Conservation (phyloP, 1,140 invertebrate genomes). For the Orussus abietinus region DNA sequence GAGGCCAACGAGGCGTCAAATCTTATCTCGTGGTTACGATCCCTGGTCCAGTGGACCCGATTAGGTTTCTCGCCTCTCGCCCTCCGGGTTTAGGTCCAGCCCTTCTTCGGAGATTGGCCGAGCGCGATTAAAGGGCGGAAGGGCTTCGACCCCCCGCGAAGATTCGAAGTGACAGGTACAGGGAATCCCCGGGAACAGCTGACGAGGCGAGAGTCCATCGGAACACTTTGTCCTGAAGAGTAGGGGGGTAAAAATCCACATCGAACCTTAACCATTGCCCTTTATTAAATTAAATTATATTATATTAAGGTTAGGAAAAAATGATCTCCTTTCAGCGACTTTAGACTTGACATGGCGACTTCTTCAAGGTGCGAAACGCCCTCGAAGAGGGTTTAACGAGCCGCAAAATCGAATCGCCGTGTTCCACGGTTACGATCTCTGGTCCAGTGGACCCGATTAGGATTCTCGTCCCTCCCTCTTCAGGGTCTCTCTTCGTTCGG, state of each 20-base stretch:
- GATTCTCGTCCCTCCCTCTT: conserved; percentile 22
- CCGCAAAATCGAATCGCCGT: conserved; percentile 47
- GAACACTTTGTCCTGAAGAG: no score
- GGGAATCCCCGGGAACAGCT: conserved; percentile 29
- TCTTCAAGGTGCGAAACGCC: no score
- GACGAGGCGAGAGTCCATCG: no score
- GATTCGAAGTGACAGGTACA: conserved; percentile 33
- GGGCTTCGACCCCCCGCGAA: conserved; percentile 25
- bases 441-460: conserved; percentile 37
- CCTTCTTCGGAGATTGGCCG: conserved; percentile 35
- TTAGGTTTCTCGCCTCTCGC: conserved; percentile 30
- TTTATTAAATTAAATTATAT: no score
- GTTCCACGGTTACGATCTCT: no score
- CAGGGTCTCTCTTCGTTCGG: no score
- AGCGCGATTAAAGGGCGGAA: conserved; percentile 37
- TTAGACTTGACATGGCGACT: no score
- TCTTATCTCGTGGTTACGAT: conserved; percentile 36
- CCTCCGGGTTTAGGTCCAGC: conserved; percentile 21
- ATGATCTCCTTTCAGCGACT: no score
- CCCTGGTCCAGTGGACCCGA: conserved; percentile 31
- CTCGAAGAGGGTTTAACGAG: conserved; percentile 41
- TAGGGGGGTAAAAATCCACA: no score
- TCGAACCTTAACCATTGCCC: no score
- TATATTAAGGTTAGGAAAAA: no score
- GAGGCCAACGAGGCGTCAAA: conserved; percentile 43